Evolutionary conservation across 2,113 vertebrate genomes (phyloP).

Genomic region (Danionella cerebrum): DNA sequence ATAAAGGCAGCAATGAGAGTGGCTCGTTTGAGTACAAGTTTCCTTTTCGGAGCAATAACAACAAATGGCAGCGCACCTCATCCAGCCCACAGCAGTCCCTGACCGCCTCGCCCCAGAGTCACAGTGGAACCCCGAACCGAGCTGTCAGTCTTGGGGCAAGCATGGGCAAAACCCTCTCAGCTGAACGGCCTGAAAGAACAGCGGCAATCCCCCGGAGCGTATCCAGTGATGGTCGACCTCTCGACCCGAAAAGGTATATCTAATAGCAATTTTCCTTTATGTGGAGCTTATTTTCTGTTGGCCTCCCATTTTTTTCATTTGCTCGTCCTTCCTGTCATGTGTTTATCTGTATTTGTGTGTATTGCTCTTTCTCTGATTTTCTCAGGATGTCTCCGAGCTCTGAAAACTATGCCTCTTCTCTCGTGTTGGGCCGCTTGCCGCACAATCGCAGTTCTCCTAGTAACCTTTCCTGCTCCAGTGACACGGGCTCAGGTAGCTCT

Average conservation of each 20-base stretch:
- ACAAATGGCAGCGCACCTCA: conserved; percentile 93
- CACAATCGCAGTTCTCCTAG: conserved; percentile 93
- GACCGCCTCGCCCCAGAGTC: conserved; percentile 75
- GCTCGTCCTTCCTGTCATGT: background rate
- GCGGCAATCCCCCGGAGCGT: conserved; percentile 91
- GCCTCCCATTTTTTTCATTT: background rate
- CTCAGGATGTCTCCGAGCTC: conserved; percentile 87
- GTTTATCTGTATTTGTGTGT: background rate
- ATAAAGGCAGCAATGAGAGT: conserved; percentile 82
- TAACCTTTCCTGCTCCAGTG: conserved; percentile 89
- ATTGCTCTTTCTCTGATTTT: background rate
- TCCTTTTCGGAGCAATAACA: conserved; percentile 91
- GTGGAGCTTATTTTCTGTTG: background rate
- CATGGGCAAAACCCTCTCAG: conserved; percentile 77
- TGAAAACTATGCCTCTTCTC: conserved; percentile 86
- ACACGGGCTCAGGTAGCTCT: conserved; percentile 80
- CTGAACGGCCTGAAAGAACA: conserved; percentile 75
- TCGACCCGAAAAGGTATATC: conserved; percentile 85
- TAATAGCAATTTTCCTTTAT: background rate
- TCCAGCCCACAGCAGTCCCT: conserved; percentile 81
- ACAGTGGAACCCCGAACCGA: conserved; percentile 59
- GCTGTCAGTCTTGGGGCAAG: conserved; percentile 73
- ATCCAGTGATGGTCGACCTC: conserved; percentile 87
- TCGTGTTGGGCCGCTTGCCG: conserved; percentile 81
- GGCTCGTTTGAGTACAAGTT: conserved; percentile 94